Conservation (phyloP, 2,113 vertebrate species). For the Microtus richardsoni region DNA sequence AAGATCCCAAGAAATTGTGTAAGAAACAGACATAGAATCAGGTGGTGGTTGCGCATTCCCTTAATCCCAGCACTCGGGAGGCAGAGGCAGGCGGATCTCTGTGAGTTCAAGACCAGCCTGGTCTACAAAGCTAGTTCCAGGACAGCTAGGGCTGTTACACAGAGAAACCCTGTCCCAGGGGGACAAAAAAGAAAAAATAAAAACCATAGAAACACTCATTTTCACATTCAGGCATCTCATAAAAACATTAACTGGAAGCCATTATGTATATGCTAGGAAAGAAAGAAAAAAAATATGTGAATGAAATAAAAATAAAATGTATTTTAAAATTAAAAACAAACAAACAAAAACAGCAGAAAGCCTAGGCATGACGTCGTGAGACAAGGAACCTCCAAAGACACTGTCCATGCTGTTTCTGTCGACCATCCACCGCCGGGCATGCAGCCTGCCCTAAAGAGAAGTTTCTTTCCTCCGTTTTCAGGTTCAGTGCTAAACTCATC, state of each 20-base stretch:
- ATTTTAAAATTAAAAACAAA: neutral
- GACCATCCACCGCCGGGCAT: neutral
- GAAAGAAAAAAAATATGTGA: neutral
- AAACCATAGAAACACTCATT: neutral
- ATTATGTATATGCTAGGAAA: neutral
- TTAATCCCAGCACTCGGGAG: too few species aligned
- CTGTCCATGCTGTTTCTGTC: neutral
- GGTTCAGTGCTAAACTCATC: neutral
- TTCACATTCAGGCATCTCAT: neutral
- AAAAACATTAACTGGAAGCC: neutral
- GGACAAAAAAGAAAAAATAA: rapidly evolving
- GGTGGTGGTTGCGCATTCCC: too few species aligned
- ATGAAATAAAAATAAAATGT: neutral
- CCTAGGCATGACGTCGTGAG: neutral
- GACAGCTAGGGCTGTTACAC: too few species aligned
- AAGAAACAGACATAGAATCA: neutral
- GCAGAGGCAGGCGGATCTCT: too few species aligned
- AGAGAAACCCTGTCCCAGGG: too few species aligned
- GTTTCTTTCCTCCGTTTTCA: neutral
- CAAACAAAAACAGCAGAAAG: neutral
- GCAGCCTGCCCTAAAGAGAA: neutral
- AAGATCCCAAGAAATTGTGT: neutral
- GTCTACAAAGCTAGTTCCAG: too few species aligned
- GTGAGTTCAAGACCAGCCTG: too few species aligned
- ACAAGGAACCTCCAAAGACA: neutral